phyloP scores from a whole-genome alignment of 2,888 invertebrate genomes.

The Belgica antarctica region DNA sequence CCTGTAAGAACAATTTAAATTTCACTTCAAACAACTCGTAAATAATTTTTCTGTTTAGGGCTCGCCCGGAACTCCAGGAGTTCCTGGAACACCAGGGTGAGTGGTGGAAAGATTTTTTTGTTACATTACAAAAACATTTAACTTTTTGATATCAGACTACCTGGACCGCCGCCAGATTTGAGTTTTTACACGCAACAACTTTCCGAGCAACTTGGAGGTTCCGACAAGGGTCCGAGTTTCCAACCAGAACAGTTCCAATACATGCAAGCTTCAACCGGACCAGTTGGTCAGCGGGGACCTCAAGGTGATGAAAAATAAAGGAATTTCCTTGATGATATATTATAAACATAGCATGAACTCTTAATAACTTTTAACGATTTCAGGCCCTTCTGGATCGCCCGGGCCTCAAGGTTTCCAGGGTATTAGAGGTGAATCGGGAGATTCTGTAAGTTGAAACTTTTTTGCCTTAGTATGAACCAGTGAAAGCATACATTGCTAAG shows the following conservation, averaged over 20 bases:
- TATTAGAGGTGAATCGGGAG: slow-evolving; percentile 74
- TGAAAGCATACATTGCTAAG: no score
- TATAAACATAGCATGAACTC: no score
- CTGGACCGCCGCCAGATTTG: slow-evolving; percentile 58
- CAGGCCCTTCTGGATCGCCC: slow-evolving; percentile 58
- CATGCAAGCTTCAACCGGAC: slow-evolving; percentile 76
- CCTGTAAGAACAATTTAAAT: slow-evolving; percentile 54
- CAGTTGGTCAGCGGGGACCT: slow-evolving; percentile 76
- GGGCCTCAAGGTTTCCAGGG: slow-evolving; percentile 61
- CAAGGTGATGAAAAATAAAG: slow-evolving; percentile 57
- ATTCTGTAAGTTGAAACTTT: slow-evolving; percentile 59
- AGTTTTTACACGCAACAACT: slow-evolving; percentile 69
- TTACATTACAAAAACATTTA: background rate
- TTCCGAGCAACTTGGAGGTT: slow-evolving; percentile 65
- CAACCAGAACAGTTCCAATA: slow-evolving; percentile 70
- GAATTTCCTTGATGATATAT: no score
- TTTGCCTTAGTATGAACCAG: no score
- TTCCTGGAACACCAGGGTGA: slow-evolving; percentile 49
- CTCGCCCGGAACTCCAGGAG: slow-evolving; percentile 60
- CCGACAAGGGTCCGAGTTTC: slow-evolving; percentile 72
- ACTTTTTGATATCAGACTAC: slow-evolving; percentile 57
- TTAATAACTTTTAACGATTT: no score
- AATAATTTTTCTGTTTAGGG: slow-evolving; percentile 59
- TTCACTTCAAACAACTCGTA: background rate
- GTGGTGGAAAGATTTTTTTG: background rate